Conservation (phyloP, 2,113 vertebrate genomes). For the Xenopus borealis region DNA sequence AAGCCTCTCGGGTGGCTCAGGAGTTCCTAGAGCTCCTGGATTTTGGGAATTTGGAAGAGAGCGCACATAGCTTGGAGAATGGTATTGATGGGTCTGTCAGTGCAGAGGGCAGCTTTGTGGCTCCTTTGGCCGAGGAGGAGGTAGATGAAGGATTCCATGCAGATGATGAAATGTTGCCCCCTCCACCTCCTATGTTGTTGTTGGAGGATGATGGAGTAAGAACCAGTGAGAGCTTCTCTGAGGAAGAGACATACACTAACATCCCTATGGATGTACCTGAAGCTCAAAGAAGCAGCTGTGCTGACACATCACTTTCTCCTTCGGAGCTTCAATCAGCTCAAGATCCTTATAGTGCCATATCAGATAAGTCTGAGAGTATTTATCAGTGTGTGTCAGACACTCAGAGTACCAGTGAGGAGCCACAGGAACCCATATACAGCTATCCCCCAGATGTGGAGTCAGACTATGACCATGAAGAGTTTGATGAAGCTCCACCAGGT, state of each 20-base stretch:
- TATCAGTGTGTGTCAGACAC: constrained; percentile 66
- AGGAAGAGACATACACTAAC: constrained; percentile 32
- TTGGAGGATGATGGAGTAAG: constrained; percentile 31
- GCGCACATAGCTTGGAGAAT: constrained; percentile 67
- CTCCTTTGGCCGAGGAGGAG: constrained; percentile 77
- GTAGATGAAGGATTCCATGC: constrained; percentile 81
- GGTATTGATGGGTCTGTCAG: constrained; percentile 80
- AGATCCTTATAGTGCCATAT: constrained; percentile 34
- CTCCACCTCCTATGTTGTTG: constrained; percentile 59
- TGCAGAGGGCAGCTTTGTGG: constrained; percentile 68
- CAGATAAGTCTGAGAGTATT: constrained; percentile 55
- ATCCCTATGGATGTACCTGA: constrained; percentile 29
- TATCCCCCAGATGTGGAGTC: constrained; percentile 79
- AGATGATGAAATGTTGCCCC: constrained; percentile 68
- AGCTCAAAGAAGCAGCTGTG: background rate
- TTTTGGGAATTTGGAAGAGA: constrained; percentile 72
- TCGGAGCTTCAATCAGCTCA: constrained; percentile 3
- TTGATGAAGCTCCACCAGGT: constrained; percentile 69
- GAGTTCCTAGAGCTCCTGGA: constrained; percentile 85
- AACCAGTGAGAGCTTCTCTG: constrained; percentile 43
- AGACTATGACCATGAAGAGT: constrained; percentile 85
- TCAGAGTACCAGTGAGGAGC: constrained; percentile 58
- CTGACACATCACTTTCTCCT: constrained; percentile 22
- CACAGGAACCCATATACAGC: constrained; percentile 76
- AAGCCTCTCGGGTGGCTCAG: constrained; percentile 82